Percentiles rank a stretch among this genome's conserved stretches.
phyloP scores from a whole-genome alignment of 2,888 invertebrate genomes.

The Germaria angustata region DNA sequence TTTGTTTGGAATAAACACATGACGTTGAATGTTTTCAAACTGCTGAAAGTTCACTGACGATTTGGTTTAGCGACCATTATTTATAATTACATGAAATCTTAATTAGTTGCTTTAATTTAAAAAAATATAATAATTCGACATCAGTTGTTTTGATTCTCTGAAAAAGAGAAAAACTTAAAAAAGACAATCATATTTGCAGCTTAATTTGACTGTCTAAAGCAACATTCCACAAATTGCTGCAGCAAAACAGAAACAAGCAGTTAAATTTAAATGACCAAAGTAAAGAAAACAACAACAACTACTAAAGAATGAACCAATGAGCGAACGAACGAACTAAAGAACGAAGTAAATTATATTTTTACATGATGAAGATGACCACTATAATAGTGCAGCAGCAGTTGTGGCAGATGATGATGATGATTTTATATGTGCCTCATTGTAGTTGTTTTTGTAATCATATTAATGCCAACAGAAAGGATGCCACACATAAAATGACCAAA shows the following conservation, averaged over 20 bases:
- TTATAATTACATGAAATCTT: no score
- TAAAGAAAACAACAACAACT: neutral
- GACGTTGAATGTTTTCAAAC: no score
- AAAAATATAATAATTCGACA: neutral
- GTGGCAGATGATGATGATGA: constrained; percentile 8
- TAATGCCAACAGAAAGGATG: constrained; percentile 63
- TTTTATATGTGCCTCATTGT: constrained; percentile 21
- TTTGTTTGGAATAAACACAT: no score
- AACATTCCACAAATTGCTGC: constrained; percentile 39
- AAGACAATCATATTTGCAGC: constrained; percentile 9
- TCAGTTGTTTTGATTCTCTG: constrained; percentile 18
- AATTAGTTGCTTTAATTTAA: constrained; percentile 7
- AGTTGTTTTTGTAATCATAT: constrained; percentile 42
- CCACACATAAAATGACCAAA: constrained; percentile 64
- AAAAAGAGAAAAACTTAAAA: neutral
- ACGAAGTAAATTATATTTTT: constrained; percentile 55
- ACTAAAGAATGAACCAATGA: neutral
- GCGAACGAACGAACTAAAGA: neutral
- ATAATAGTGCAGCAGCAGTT: constrained; percentile 36
- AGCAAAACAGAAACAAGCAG: constrained; percentile 30
- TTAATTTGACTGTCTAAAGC: constrained; percentile 2
- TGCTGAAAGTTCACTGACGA: no score
- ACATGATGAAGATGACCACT: constrained; percentile 54
- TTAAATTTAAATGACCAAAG: constrained; percentile 35
- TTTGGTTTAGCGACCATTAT: no score